These are phyloP conservation scores for Tanypteryx hageni DNA, from an alignment of 2,888 invertebrate genomes.

Conservation along the genomic window DNA sequence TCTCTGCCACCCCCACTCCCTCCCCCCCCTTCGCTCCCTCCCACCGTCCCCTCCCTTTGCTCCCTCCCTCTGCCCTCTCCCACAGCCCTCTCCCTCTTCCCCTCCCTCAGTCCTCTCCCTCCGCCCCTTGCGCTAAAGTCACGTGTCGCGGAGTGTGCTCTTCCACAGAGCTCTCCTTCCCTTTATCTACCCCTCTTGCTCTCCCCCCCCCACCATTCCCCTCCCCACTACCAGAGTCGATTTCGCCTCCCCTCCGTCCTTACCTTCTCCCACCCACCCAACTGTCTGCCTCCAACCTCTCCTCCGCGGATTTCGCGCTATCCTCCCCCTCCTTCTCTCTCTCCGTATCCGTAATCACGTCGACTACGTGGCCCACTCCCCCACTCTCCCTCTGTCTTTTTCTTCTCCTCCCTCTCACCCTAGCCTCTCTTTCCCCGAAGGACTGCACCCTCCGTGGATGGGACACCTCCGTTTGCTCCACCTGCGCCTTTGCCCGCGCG, in stretches of 20 bases:
- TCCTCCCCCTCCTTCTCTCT: neutral
- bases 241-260: slow-evolving; percentile 18
- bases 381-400: neutral
- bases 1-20: neutral
- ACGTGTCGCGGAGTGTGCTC: slow-evolving; percentile 50
- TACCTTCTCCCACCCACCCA: neutral
- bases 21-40: neutral
- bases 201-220: neutral
- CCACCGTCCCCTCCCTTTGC: neutral
- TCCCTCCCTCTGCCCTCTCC: neutral
- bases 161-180: neutral
- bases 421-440: neutral
- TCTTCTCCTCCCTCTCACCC: neutral
- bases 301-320: no score
- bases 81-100: neutral
- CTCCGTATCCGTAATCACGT: neutral
- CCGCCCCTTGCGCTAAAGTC: slow-evolving; percentile 36
- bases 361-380: neutral
- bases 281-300: no score
- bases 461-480: slow-evolving; percentile 33
- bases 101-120: neutral
- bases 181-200: slow-evolving; percentile 21
- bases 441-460: neutral
- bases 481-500: slow-evolving; percentile 5
- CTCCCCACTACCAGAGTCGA: neutral